Conservation (phyloP, 1,140 invertebrate species). For the Charaxes varanes region DNA sequence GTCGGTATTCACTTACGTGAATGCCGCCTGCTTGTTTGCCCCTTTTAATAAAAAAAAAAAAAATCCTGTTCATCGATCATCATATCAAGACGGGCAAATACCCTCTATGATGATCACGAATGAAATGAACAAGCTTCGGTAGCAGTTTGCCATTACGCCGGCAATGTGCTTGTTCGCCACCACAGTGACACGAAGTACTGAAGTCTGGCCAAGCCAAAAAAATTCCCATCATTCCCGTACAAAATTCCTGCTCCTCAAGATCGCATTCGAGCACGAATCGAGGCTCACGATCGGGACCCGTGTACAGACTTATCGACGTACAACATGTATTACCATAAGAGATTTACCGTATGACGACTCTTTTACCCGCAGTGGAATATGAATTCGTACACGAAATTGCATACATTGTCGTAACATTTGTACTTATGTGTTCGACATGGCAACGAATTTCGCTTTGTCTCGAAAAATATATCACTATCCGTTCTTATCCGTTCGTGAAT, state of each 20-base stretch:
- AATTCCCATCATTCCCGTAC: neutral
- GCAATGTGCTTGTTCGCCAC: too few species aligned
- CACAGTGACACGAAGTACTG: too few species aligned
- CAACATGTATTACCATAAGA: conserved; percentile 62
- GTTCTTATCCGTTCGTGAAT: conserved; percentile 10
- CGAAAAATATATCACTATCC: conserved; percentile 22
- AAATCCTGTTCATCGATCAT: too few species aligned
- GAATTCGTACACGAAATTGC: conserved; percentile 61
- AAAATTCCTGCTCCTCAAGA: conserved; percentile 36
- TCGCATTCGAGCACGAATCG: conserved; percentile 48
- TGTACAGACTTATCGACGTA: conserved; percentile 52
- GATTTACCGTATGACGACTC: conserved; percentile 64
- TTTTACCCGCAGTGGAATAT: conserved; percentile 61
- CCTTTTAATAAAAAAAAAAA: too few species aligned
- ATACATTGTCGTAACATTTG: conserved; percentile 59
- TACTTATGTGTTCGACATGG: conserved; percentile 27
- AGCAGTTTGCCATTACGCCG: too few species aligned
- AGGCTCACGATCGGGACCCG: conserved; percentile 54
- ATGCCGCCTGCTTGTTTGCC: too few species aligned
- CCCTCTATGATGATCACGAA: too few species aligned
- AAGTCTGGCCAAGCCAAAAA: too few species aligned
- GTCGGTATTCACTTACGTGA: too few species aligned
- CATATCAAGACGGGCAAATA: too few species aligned
- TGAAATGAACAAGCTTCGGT: too few species aligned
- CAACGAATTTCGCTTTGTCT: conserved; percentile 32